These are phyloP conservation scores for Lordiphosa fenestrarum DNA, from an alignment of 2,888 invertebrate genomes.

Conservation along the genomic window DNA sequence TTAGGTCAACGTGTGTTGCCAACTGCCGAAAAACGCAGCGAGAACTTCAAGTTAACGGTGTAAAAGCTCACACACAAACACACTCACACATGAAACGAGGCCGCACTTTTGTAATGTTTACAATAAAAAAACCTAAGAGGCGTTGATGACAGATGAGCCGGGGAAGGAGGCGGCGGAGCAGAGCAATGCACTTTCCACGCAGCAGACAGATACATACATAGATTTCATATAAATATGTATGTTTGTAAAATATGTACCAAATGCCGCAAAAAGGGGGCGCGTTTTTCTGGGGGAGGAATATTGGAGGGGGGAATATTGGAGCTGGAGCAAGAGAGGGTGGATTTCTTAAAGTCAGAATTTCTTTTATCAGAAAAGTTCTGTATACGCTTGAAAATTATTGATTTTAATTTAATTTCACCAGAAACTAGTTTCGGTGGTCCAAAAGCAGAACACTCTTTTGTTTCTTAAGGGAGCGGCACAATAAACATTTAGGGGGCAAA, in stretches of 20 bases:
- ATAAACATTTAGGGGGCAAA: background rate
- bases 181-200: slow-evolving; percentile 61
- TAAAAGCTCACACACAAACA: slow-evolving; percentile 43
- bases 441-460: slow-evolving; percentile 36
- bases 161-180: slow-evolving; percentile 16
- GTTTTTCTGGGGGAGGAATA: slow-evolving; percentile 59
- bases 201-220: slow-evolving; percentile 48
- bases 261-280: slow-evolving; percentile 61
- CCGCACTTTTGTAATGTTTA: slow-evolving; percentile 73
- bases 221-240: slow-evolving; percentile 21
- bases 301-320: slow-evolving; percentile 7
- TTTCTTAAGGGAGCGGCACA: slow-evolving; percentile 58
- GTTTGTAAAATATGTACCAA: slow-evolving; percentile 18
- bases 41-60: slow-evolving; percentile 41
- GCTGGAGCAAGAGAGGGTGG: slow-evolving; percentile 49
- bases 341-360: slow-evolving; percentile 64
- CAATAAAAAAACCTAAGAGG: slow-evolving; percentile 24
- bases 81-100: slow-evolving; percentile 51
- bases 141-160: slow-evolving; percentile 14
- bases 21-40: slow-evolving; percentile 66
- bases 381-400: slow-evolving; percentile 69
- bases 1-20: slow-evolving; percentile 72
- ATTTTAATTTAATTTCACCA: slow-evolving; percentile 50
- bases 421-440: slow-evolving; percentile 54
- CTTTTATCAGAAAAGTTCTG: slow-evolving; percentile 46